Evolutionary conservation across 2,888 invertebrate genomes (phyloP).

Genomic region (Azorinus chamasolen): DNA sequence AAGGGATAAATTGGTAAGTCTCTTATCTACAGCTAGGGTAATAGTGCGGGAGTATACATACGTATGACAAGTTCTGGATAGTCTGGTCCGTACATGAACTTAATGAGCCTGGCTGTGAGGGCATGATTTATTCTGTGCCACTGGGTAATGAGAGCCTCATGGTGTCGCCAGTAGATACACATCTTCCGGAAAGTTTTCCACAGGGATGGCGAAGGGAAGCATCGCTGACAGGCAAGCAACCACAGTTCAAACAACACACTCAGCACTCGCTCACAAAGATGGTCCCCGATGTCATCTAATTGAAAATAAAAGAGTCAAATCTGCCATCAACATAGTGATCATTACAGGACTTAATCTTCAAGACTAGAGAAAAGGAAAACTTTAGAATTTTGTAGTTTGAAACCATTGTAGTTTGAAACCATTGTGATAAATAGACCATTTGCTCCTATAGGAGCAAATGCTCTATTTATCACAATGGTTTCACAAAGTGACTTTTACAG

Average conservation of each 20-base stretch:
- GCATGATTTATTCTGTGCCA: slow-evolving; percentile 98
- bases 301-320: not conserved
- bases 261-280: slow-evolving; percentile 96
- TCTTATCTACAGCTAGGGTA: not conserved
- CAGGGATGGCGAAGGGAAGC: slow-evolving; percentile 97
- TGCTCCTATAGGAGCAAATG: too few species aligned
- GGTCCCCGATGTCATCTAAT: slow-evolving; percentile 97
- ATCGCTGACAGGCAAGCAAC: slow-evolving; percentile 91
- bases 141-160: slow-evolving; percentile 96
- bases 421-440: too few species aligned
- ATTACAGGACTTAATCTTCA: too few species aligned
- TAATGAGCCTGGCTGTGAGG: slow-evolving; percentile 93
- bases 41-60: slow-evolving; percentile 69
- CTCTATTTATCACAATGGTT: too few species aligned
- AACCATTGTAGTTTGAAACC: too few species aligned
- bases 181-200: slow-evolving; percentile 98
- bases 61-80: slow-evolving; percentile 85
- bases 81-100: slow-evolving; percentile 93
- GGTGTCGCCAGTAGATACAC: slow-evolving; percentile 97
- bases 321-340: not conserved
- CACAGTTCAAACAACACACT: slow-evolving; percentile 97
- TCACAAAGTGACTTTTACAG: too few species aligned
- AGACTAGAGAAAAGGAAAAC: too few species aligned
- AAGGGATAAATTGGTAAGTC: too few species aligned
- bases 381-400: too few species aligned